These are phyloP conservation scores for Loripinus fragilis DNA, from an alignment of 2,888 invertebrate genomes.

Conservation along the genomic window DNA sequence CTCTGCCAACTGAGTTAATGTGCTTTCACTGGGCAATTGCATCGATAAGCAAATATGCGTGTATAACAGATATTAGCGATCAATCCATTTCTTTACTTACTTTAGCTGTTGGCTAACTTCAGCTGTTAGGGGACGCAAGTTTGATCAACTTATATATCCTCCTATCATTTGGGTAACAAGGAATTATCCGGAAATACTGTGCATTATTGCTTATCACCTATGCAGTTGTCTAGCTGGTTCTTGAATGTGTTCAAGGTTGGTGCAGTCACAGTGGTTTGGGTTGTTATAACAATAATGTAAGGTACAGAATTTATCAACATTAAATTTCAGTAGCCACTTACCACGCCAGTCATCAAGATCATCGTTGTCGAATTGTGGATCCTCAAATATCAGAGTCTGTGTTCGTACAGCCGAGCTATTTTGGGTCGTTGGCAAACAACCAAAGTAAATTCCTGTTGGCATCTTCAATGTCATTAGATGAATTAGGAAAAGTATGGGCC, in stretches of 20 bases:
- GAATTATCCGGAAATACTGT: constrained; percentile 12
- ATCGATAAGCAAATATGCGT: no score
- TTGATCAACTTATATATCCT: constrained; percentile 9
- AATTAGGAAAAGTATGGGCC: constrained; percentile 34
- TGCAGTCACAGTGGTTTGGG: neutral
- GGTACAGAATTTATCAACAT: constrained; percentile 13
- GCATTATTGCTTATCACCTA: neutral
- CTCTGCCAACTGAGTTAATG: no score
- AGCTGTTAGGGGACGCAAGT: constrained; percentile 5
- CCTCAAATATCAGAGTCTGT: neutral
- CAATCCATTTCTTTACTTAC: neutral
- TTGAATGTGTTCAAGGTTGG: neutral
- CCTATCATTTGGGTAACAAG: neutral
- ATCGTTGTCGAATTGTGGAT: constrained; percentile 19
- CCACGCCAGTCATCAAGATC: constrained; percentile 11
- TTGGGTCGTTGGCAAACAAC: constrained; percentile 48
- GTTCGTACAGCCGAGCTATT: constrained; percentile 13
- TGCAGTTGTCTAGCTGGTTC: neutral
- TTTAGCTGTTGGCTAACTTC: no score
- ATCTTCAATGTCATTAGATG: constrained; percentile 40
- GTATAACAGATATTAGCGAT: no score
- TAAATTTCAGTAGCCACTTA: constrained; percentile 21
- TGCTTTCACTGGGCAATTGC: no score
- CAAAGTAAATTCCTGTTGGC: neutral
- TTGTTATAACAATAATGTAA: constrained; percentile 19